Evolutionary conservation across 2,797 vertebrate genomes (phyloP).

Genomic region (Anguilla obscura): DNA sequence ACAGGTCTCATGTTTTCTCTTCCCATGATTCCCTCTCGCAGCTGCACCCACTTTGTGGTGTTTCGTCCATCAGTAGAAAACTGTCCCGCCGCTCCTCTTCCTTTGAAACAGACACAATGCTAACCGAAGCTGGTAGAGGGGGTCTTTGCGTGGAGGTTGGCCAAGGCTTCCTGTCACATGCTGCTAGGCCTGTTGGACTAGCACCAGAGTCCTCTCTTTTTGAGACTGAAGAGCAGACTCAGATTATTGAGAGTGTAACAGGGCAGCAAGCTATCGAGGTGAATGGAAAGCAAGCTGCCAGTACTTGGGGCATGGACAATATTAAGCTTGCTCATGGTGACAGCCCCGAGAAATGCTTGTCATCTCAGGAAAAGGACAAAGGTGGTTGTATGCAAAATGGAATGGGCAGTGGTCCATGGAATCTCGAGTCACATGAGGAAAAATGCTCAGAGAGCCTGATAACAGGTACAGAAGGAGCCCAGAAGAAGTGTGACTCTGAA

Average conservation of each 20-base stretch:
- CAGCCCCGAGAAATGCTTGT: slow-evolving; percentile 40
- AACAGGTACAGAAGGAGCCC: slow-evolving; percentile 36
- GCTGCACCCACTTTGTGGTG: slow-evolving; percentile 58
- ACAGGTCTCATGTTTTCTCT: slow-evolving; percentile 73
- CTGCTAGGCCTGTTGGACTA: slow-evolving; percentile 57
- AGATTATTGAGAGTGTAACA: slow-evolving; percentile 48
- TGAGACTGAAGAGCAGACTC: slow-evolving; percentile 55
- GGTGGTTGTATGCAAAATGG: slow-evolving; percentile 57
- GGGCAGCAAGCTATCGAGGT: slow-evolving; percentile 52
- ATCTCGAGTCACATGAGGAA: slow-evolving; percentile 47
- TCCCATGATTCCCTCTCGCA: slow-evolving; percentile 58
- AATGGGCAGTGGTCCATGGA: slow-evolving; percentile 41
- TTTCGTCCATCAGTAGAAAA: slow-evolving; percentile 62
- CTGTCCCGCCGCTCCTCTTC: slow-evolving; percentile 62
- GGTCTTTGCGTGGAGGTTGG: slow-evolving; percentile 50
- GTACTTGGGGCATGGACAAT: slow-evolving; percentile 39
- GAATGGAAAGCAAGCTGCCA: slow-evolving; percentile 48
- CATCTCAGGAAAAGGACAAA: slow-evolving; percentile 40
- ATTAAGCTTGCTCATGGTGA: slow-evolving; percentile 35
- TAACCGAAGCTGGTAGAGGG: slow-evolving; percentile 48
- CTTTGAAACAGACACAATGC: slow-evolving; percentile 56
- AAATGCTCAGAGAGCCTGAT: slow-evolving; percentile 43
- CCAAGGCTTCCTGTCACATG: slow-evolving; percentile 62
- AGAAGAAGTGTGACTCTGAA: slow-evolving; percentile 45
- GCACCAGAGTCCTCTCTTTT: slow-evolving; percentile 55